Percentiles rank a stretch among this genome's conserved stretches.
Conservation (phyloP, 2,113 vertebrate genomes). For the Nesoenas mayeri region DNA sequence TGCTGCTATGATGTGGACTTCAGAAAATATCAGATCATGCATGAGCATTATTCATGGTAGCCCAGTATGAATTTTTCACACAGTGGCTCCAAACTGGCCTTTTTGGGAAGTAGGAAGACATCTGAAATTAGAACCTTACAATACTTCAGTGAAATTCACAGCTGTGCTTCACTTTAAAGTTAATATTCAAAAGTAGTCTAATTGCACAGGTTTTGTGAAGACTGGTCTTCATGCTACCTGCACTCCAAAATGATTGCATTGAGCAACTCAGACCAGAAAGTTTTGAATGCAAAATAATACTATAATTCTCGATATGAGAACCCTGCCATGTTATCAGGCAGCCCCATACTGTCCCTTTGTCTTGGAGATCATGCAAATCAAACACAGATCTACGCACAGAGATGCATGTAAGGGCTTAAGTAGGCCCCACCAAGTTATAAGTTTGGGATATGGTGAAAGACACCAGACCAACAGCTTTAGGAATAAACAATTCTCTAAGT, state of each 20-base stretch:
- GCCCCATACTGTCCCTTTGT: neutral
- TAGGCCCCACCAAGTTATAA: accelerated
- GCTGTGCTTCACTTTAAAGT: neutral
- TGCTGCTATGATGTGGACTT: neutral
- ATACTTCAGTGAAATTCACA: neutral
- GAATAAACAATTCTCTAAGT: neutral
- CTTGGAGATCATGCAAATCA: neutral
- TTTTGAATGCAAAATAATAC: neutral
- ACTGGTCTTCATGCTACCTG: neutral
- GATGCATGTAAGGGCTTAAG: neutral
- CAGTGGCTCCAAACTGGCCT: neutral
- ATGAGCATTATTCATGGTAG: neutral
- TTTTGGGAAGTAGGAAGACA: neutral
- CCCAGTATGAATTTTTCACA: neutral
- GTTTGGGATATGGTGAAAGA: neutral
- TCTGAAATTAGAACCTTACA: neutral
- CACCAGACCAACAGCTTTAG: neutral
- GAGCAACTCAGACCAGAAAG: neutral
- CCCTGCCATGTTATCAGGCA: neutral
- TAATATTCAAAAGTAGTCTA: neutral
- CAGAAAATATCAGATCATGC: neutral
- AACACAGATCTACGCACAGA: neutral
- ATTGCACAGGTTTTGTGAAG: neutral
- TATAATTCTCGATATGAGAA: neutral
- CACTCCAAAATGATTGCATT: neutral